Evolutionary conservation across 2,797 vertebrate genomes (phyloP), one percentile per base, ranked within the genome.

Genomic region (Podarcis lilfordi): DNA sequence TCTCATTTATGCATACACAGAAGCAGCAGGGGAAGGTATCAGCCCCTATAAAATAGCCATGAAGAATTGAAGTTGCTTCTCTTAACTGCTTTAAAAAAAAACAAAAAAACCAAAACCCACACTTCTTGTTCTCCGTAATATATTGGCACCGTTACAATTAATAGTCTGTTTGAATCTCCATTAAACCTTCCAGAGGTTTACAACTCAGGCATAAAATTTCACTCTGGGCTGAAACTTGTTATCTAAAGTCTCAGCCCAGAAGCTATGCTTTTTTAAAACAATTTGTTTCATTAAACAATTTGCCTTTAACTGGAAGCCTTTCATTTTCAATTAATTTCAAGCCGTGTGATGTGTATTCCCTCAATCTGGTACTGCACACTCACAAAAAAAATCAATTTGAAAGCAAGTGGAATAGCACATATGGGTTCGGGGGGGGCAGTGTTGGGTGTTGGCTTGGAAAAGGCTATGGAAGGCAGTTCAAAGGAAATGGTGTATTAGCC

Each of bases 111-210:
- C 7, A 40, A 40, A 40, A 40, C n/a, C 32, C 4, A 95, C 95
- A 93, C 75, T 86, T 91, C 86, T 93, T 94, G 83, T 77, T 93
- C 82, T 80, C 92, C 80, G 80, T 95, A 95, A 92, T 93, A 93
- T 94, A 95, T 91, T 94, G 91, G 89, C 86, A 91, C n/a, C 92
- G 86, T 92, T 93, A 90, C 83, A 96, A 96, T 96, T 96, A 96
- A 95, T 95, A 89, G 81, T 55, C 89, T 94, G 86, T 91, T 95
- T 95, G 92, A 96, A 95, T 95, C 94, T 96, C 83, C 87, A 90
- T 95, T 95, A 94, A 90, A 92, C 89, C 93, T 94, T 92, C 91
- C 95, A 89, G 45, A 94, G 79, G 79, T 91, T 95, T 91, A 94
- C 91, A 95, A 96, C 90, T 94, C 78, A 86, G 87, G 89, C 80